Conservation (phyloP, 2,797 vertebrate genomes). For the Hylomyscus alleni region DNA sequence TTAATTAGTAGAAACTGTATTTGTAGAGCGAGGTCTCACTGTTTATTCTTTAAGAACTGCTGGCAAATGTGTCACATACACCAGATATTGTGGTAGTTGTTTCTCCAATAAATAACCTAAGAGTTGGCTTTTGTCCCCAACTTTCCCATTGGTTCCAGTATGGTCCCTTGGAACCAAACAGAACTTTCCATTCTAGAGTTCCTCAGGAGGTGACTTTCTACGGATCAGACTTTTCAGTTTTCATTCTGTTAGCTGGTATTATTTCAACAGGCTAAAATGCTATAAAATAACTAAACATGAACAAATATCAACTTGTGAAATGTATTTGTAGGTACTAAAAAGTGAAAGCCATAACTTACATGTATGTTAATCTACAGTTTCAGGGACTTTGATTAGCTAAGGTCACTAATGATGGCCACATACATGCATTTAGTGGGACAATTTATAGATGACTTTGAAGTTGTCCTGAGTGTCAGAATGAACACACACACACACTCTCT, state of each 20-base stretch:
- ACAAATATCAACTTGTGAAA: neutral
- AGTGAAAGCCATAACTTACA: neutral
- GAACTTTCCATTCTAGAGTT: neutral
- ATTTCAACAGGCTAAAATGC: neutral
- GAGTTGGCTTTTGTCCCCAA: neutral
- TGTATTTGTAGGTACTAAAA: neutral
- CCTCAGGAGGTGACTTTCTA: neutral
- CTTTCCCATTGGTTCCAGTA: neutral
- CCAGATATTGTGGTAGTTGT: neutral
- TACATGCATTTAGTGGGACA: neutral
- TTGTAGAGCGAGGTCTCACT: slow-evolving; percentile 18
- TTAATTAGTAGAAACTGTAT: slow-evolving; percentile 66
- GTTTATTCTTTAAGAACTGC: slow-evolving; percentile 11
- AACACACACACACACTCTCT: neutral
- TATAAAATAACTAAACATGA: neutral
- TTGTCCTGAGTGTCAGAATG: neutral
- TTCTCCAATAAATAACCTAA: neutral
- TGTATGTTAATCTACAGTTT: neutral
- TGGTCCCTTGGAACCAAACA: neutral
- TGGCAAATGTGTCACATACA: neutral
- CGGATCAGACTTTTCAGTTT: neutral
- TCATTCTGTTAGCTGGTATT: neutral
- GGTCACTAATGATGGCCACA: neutral
- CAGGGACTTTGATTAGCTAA: neutral
- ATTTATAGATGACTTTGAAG: neutral